Conservation (phyloP, 2,797 vertebrate genomes). For the Toxotes lorentzi region DNA sequence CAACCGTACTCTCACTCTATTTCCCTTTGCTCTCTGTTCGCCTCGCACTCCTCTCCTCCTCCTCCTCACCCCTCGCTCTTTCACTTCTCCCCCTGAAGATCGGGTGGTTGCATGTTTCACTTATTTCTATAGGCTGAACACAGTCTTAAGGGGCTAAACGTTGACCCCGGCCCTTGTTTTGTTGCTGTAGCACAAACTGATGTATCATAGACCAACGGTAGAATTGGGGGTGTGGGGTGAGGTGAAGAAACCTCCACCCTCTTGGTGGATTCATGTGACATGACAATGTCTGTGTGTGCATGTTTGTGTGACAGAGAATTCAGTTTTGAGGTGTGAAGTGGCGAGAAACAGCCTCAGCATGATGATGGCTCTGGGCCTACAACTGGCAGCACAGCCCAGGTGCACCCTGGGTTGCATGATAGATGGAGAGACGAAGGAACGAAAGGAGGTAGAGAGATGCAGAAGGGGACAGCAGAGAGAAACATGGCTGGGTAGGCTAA, state of each 20-base stretch:
- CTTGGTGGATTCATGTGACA: not conserved
- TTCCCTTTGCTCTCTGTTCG: conserved; percentile 42
- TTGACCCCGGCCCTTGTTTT: conserved; percentile 25
- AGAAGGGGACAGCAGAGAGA: conserved; percentile 19
- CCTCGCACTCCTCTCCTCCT: conserved; percentile 20
- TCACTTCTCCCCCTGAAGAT: conserved; percentile 25
- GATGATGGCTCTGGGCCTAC: conserved; percentile 67
- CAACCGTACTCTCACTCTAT: conserved; percentile 56
- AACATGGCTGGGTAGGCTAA: not conserved
- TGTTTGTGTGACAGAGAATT: conserved; percentile 12
- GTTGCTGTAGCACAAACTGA: not conserved
- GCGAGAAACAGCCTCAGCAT: conserved; percentile 68
- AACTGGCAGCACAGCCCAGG: conserved; percentile 64
- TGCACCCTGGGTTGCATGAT: conserved; percentile 62
- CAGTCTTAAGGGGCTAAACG: conserved; percentile 17
- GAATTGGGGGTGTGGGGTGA: conserved; percentile 27
- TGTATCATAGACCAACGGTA: conserved; percentile 28
- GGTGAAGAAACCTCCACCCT: conserved; percentile 17
- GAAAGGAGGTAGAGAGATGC: conserved; percentile 12
- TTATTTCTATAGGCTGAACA: not conserved
- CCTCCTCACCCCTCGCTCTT: conserved; percentile 11
- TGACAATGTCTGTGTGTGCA: not conserved
- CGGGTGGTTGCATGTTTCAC: not conserved
- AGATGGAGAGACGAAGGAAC: conserved; percentile 31
- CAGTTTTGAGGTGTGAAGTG: conserved; percentile 51